A percentile compares a stretch with the other conserved stretches of the same genome.
phyloP scores from a whole-genome alignment of 2,113 vertebrate species.

The Montifringilla adamsi region DNA sequence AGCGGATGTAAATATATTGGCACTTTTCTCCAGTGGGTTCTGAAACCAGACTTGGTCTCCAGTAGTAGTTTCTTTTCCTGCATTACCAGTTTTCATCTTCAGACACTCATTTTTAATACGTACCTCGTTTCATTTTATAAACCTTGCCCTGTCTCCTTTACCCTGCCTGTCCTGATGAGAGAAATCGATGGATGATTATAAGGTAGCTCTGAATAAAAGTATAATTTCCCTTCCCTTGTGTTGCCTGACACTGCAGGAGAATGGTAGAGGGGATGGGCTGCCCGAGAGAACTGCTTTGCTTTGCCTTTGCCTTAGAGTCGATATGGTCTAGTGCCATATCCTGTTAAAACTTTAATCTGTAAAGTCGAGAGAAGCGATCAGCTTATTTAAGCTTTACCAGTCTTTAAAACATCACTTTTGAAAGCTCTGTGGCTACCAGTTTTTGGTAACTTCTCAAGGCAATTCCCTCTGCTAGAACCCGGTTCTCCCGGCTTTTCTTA shows the following conservation, averaged over 20 bases:
- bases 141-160: not conserved
- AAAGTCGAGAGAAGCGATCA: not conserved
- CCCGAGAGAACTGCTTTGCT: not conserved
- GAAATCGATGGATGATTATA: not conserved
- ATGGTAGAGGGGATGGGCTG: not conserved
- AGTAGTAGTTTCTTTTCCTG: not conserved
- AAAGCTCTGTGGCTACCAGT: not conserved
- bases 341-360: not conserved
- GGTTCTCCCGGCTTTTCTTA: not conserved
- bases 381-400: not conserved
- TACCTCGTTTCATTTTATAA: not conserved
- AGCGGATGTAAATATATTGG: not conserved
- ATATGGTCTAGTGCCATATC: not conserved
- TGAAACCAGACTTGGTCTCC: not conserved
- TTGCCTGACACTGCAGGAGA: not conserved
- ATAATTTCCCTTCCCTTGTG: not conserved
- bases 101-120: not conserved
- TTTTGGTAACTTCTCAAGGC: not conserved
- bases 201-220: not conserved
- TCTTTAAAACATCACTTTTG: not conserved
- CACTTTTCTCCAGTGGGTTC: not conserved
- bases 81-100: not conserved
- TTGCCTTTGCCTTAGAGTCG: not conserved
- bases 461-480: not conserved
- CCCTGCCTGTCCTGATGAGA: not conserved